Conservation (phyloP, 2,888 invertebrate genomes). For the Incurvaria masculella region DNA sequence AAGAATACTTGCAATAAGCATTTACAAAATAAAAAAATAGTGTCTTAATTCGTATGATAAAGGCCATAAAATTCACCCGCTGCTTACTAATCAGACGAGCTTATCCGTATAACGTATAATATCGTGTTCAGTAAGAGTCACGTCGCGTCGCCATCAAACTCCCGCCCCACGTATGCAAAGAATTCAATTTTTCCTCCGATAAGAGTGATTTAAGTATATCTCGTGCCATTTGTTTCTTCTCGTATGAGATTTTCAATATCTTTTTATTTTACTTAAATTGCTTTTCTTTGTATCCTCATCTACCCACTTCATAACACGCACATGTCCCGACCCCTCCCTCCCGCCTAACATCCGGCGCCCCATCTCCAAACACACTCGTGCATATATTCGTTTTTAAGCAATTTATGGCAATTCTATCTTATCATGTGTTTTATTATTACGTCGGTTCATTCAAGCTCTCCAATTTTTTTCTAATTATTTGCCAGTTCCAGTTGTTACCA, state of each 20-base stretch:
- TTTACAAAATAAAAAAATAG: no score
- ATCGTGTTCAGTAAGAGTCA: no score
- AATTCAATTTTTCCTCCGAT: background rate
- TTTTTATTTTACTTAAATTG: constrained; percentile 53
- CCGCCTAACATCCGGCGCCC: background rate
- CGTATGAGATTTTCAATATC: constrained; percentile 34
- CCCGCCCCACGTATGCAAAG: background rate
- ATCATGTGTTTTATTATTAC: no score
- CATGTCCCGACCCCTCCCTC: constrained; percentile 20
- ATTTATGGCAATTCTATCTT: no score
- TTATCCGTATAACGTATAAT: no score
- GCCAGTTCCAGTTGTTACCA: no score
- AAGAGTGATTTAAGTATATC: constrained; percentile 49
- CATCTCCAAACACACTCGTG: constrained; percentile 20
- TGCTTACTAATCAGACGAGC: no score
- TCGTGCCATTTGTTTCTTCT: constrained; percentile 50
- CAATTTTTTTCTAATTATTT: no score
- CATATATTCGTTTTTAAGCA: constrained; percentile 51
- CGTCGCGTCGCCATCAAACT: background rate
- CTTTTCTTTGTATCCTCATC: constrained; percentile 41
- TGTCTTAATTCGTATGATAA: no score
- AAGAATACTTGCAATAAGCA: no score
- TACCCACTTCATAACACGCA: constrained; percentile 37
- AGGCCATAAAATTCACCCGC: no score
- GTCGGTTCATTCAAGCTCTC: no score